These are phyloP conservation scores for Eueremaeus valkanovi DNA, from an alignment of 2,888 invertebrate genomes.

Conservation along the genomic window DNA sequence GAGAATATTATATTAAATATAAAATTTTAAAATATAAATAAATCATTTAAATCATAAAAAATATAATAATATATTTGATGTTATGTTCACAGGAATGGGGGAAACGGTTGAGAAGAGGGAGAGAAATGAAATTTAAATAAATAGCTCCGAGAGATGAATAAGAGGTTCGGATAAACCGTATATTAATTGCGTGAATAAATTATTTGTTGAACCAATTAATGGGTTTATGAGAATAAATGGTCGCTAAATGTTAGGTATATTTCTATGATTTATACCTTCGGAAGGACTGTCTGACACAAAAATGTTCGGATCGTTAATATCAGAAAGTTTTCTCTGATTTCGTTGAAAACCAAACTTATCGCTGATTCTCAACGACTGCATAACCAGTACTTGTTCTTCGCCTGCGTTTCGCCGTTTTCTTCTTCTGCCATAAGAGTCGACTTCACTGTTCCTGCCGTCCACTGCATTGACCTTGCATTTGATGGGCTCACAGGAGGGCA, in stretches of 20 bases:
- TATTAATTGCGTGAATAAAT: no score
- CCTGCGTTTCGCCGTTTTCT: slow-evolving; percentile 56
- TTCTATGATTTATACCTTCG: neutral
- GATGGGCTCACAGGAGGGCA: slow-evolving; percentile 91
- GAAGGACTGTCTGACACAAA: neutral
- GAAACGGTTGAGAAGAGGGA: no score
- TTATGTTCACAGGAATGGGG: no score
- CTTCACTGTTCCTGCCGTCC: slow-evolving; percentile 48
- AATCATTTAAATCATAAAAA: no score
- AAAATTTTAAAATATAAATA: no score
- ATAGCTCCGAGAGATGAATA: no score
- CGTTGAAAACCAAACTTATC: slow-evolving; percentile 36
- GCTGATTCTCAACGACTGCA: slow-evolving; percentile 35
- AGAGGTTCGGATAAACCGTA: no score
- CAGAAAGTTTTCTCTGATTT: slow-evolving; percentile 17
- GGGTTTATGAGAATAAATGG: no score
- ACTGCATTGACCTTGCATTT: slow-evolving; percentile 64
- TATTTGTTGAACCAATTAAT: no score
- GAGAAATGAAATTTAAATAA: no score
- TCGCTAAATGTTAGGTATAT: neutral
- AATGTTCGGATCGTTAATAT: neutral
- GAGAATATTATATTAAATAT: neutral
- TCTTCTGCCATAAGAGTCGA: slow-evolving; percentile 76
- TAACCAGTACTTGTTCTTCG: slow-evolving; percentile 32
- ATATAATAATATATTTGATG: no score